Base-by-base conservation (phyloP, 1,140 invertebrate species). In the Ditylenchus dipsaci region DNA sequence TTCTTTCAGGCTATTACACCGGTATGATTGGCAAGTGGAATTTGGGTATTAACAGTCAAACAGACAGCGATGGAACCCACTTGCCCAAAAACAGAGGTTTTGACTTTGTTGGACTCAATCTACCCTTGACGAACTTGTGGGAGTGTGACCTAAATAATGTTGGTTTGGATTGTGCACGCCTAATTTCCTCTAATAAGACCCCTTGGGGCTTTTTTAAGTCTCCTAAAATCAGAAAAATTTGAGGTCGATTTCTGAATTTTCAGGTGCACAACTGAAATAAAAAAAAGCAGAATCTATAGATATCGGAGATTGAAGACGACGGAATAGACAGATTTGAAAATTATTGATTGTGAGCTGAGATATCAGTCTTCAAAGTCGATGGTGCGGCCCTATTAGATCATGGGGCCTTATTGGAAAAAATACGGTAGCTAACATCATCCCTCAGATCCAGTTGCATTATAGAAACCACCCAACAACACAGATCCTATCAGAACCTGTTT, bases 91-190 rank as follows among this genome's bases (percentile, higher is more conserved):
- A 60, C 26, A 47, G 78, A 19, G 78, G 78, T n/a, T 79, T 79
- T 49, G 76, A 79, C 45, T 78, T 53, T 63, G 78, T 79, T 61
- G 78, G 78, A 19, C 33, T 79, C 19, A 79, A 79, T 57, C 43
- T 79, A 38, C 78, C 78, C 62, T 76, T 67, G 68, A 75, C 38
- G 21, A 59, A 33, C 13, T 23, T 38, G 67, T 53, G 59, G 56
- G 68, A 56, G 27, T 68, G 42, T 45, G 68, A 71, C 13, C 15
- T 26, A 17, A 47, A 33, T 69, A 11, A 45, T n/a, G 43, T 45
- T 13, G n/a, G n/a, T n/a, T n/a, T n/a, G n/a, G 43, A 45, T 13
- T 13, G 11, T 45, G n/a, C 43, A 13, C n/a, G n/a, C n/a, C 43
- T 13, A 45, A 13, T 45, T n/a, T 45, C n/a, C 43, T 45, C 11